Evolutionary conservation across 2,888 invertebrate species (phyloP).

Genomic region (Caenorhabditis drosophilae): DNA sequence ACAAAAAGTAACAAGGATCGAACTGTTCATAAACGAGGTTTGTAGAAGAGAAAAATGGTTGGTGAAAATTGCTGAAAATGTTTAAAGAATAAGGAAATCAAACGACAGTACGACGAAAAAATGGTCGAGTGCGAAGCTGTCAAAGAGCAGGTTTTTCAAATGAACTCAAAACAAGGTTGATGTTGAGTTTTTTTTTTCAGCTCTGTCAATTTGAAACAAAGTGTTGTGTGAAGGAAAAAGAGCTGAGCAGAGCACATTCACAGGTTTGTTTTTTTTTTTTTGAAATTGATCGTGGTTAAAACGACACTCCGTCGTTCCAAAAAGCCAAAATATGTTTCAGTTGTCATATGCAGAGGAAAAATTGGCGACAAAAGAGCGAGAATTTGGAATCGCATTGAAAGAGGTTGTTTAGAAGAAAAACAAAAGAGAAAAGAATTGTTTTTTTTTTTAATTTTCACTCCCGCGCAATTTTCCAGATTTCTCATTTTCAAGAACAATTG

Average conservation of each 20-base stretch:
- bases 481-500: not conserved
- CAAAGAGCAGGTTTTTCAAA: slow-evolving; percentile 16
- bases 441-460: too few relatives aligned
- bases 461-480: too few relatives aligned
- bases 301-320: not conserved
- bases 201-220: slow-evolving; percentile 11
- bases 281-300: slow-evolving; percentile 8
- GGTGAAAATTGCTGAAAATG: too few relatives aligned
- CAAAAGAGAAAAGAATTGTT: not conserved
- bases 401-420: slow-evolving; percentile 8
- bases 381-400: slow-evolving; percentile 10
- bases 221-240: slow-evolving; percentile 1
- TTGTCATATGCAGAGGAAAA: slow-evolving; percentile 20
- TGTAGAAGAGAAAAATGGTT: not conserved
- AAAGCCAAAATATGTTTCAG: slow-evolving; percentile 3
- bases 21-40: slow-evolving; percentile 22
- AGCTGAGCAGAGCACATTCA: slow-evolving; percentile 6
- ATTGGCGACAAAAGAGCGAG: slow-evolving; percentile 14
- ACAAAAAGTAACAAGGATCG: slow-evolving; percentile 22
- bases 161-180: not conserved
- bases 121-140: slow-evolving; percentile 22
- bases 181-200: too few relatives aligned
- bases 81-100: slow-evolving; percentile 16
- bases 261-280: slow-evolving; percentile 14
- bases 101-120: slow-evolving; percentile 22